These are phyloP conservation scores for Ochropacha duplaris DNA, from an alignment of 2,888 invertebrate genomes.

Conservation along the genomic window DNA sequence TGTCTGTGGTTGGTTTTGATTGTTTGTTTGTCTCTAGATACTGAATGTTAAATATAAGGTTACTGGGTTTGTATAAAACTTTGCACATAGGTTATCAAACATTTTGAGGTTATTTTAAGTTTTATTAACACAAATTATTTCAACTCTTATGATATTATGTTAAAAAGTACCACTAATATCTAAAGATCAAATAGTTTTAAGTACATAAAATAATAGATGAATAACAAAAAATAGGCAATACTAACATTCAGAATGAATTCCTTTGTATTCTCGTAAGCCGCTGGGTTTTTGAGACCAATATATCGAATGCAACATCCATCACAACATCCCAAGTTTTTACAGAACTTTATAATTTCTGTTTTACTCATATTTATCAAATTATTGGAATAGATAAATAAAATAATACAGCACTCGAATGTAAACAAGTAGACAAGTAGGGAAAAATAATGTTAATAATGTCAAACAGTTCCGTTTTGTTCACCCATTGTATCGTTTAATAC, in stretches of 20 bases:
- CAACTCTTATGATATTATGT: too few relatives aligned
- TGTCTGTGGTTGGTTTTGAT: neutral
- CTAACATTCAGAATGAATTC: slow-evolving; percentile 74
- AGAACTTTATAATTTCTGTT: slow-evolving; percentile 71
- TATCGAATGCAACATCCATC: slow-evolving; percentile 87
- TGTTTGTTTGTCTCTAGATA: neutral
- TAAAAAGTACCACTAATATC: too few relatives aligned
- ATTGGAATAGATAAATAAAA: neutral
- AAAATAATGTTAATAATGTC: too few relatives aligned
- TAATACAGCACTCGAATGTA: neutral
- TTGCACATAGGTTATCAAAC: too few relatives aligned
- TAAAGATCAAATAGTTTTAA: neutral
- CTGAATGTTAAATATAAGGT: too few relatives aligned
- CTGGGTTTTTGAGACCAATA: slow-evolving; percentile 82
- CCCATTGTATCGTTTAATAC: too few relatives aligned
- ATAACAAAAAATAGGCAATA: neutral
- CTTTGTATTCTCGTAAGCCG: slow-evolving; percentile 78
- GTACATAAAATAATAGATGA: slow-evolving; percentile 31
- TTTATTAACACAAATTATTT: too few relatives aligned
- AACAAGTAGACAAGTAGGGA: too few relatives aligned
- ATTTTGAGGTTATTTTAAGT: too few relatives aligned
- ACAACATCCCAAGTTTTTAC: slow-evolving; percentile 85
- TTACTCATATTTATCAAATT: slow-evolving; percentile 62
- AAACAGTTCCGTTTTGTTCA: neutral
- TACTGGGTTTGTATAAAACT: too few relatives aligned